Evolutionary conservation across 2,888 invertebrate genomes (phyloP).

Genomic region (Dryobotodes eremita): DNA sequence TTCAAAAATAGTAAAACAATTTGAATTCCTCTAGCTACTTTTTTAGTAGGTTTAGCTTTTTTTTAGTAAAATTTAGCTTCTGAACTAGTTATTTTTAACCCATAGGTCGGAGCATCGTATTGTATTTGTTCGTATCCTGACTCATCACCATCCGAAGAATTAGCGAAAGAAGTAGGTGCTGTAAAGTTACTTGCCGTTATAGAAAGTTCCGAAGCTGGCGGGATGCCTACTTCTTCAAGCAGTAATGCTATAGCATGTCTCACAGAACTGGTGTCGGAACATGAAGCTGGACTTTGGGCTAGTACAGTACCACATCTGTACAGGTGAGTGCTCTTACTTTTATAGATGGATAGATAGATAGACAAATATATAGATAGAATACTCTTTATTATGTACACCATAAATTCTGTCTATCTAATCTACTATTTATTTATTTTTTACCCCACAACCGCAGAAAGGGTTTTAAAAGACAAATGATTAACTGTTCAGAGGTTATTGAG

Average conservation of each 20-base stretch:
- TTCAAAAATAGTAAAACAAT: not conserved
- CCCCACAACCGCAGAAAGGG: not conserved
- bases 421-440: not conserved
- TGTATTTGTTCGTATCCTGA: slow-evolving; percentile 84
- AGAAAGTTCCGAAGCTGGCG: slow-evolving; percentile 81
- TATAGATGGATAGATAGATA: not conserved
- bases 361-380: not conserved
- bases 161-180: slow-evolving; percentile 85
- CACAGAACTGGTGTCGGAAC: slow-evolving; percentile 83
- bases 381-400: not conserved
- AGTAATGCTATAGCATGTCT: slow-evolving; percentile 77
- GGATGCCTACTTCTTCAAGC: slow-evolving; percentile 78
- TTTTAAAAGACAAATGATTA: not conserved
- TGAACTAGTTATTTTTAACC: slow-evolving; percentile 15
- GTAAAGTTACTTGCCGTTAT: slow-evolving; percentile 80
- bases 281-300: slow-evolving; percentile 91
- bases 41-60: not conserved
- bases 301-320: slow-evolving; percentile 90
- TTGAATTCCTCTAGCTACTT: not conserved
- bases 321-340: slow-evolving; percentile 75
- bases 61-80: not conserved
- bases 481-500: not conserved
- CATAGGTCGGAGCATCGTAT: slow-evolving; percentile 83
- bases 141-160: slow-evolving; percentile 83
- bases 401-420: not conserved